Evolutionary conservation across 2,113 vertebrate species (phyloP).

Genomic region (Agelaius phoeniceus): DNA sequence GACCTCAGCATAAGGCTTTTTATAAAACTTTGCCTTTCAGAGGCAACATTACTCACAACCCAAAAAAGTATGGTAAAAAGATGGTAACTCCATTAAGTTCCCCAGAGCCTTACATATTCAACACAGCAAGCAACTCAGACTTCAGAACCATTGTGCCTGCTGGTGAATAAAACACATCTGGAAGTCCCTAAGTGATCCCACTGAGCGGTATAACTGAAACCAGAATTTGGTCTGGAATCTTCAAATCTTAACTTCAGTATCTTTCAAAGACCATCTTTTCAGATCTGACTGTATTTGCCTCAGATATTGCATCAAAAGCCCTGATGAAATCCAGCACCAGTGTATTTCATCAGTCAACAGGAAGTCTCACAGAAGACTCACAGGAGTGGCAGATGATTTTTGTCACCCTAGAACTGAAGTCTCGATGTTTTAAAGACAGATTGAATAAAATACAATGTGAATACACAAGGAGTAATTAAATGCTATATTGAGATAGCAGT

Average conservation of each 20-base stretch:
- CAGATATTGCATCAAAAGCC: background rate
- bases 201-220: background rate
- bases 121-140: background rate
- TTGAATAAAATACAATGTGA: background rate
- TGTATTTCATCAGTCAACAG: background rate
- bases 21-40: background rate
- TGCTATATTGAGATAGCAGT: background rate
- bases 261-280: background rate
- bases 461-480: background rate
- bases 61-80: background rate
- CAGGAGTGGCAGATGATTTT: background rate
- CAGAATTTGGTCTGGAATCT: background rate
- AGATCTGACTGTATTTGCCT: background rate
- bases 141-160: constrained; percentile 6
- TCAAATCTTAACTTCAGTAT: background rate
- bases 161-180: background rate
- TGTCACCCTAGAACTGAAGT: background rate
- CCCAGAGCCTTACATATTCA: background rate
- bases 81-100: background rate
- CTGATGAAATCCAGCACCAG: background rate
- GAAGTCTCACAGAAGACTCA: background rate
- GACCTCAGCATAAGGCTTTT: background rate
- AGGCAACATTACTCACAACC: background rate
- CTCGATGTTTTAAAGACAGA: background rate
- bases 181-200: constrained; percentile 13